These are phyloP conservation scores for Lathamus discolor DNA, from an alignment of 2,113 vertebrate genomes.

Conservation along the genomic window DNA sequence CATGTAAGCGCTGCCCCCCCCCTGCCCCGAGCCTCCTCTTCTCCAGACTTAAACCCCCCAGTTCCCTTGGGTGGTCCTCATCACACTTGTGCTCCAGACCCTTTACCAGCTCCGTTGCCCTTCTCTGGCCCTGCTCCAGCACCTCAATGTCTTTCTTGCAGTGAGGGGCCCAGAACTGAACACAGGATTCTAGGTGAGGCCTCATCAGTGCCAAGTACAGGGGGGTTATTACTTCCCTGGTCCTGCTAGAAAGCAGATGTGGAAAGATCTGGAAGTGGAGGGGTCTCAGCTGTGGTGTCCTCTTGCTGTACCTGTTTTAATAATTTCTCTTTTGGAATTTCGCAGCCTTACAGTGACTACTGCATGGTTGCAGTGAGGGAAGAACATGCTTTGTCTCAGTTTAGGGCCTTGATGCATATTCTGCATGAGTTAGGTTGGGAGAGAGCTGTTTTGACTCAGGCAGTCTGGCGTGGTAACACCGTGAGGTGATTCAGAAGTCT, in stretches of 20 bases:
- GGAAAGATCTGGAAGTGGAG: neutral
- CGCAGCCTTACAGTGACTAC: neutral
- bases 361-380: neutral
- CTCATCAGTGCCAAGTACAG: neutral
- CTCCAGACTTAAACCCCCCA: neutral
- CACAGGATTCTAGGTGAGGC: fast-evolving
- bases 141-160: neutral
- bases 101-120: fast-evolving
- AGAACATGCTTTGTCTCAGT: neutral
- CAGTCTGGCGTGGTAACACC: fast-evolving
- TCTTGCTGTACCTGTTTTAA: neutral
- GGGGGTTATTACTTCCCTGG: neutral
- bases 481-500: neutral
- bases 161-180: fast-evolving
- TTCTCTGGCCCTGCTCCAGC: fast-evolving
- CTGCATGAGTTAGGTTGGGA: fast-evolving
- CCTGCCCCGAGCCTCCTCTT: neutral
- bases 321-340: neutral
- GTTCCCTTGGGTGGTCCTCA: neutral
- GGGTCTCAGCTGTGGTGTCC: neutral
- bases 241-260: neutral
- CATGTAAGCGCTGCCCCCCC: neutral
- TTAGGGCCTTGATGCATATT: neutral
- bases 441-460: neutral
- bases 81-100: neutral